These are phyloP conservation scores for Microcebus lehilahytsara DNA, from an alignment of 2,113 vertebrate species.

Conservation along the genomic window DNA sequence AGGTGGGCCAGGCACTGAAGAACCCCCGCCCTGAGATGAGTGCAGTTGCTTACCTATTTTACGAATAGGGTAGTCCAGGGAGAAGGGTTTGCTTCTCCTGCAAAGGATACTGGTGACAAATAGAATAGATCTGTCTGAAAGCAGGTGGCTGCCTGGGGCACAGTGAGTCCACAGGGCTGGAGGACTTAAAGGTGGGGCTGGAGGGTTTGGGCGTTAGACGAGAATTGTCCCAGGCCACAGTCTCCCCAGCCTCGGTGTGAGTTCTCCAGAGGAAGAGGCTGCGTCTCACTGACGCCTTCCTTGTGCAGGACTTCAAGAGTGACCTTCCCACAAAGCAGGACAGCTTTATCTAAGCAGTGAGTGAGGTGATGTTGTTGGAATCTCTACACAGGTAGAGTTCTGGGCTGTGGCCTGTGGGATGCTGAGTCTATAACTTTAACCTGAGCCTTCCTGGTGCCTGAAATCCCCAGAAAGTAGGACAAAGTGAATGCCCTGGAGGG, in stretches of 20 bases:
- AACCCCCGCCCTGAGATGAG: not conserved
- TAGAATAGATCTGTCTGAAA: not conserved
- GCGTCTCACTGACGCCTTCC: accelerated
- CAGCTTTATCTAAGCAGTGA: slow-evolving; percentile 30
- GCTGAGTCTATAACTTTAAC: not conserved
- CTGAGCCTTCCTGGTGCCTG: not conserved
- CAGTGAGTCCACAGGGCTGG: not conserved
- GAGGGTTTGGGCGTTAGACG: not conserved
- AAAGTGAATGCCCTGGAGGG: not conserved
- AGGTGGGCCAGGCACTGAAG: not conserved
- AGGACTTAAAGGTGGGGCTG: not conserved
- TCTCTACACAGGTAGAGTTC: slow-evolving; percentile 6
- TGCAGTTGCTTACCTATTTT: not conserved
- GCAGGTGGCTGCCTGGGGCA: not conserved
- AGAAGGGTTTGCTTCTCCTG: not conserved
- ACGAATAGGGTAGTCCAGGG: not conserved
- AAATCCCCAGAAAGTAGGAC: not conserved
- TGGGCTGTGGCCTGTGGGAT: not conserved
- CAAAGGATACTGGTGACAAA: not conserved
- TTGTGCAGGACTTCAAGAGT: not conserved
- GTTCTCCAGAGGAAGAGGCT: not conserved
- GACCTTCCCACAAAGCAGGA: not conserved
- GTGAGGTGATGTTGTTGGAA: slow-evolving; percentile 59
- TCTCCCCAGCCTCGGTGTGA: not conserved
- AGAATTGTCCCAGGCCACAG: not conserved